A percentile compares a stretch with the other conserved stretches of the same genome.
phyloP scores from a whole-genome alignment of 2,797 vertebrate species.

The Phylloscopus collybita region DNA sequence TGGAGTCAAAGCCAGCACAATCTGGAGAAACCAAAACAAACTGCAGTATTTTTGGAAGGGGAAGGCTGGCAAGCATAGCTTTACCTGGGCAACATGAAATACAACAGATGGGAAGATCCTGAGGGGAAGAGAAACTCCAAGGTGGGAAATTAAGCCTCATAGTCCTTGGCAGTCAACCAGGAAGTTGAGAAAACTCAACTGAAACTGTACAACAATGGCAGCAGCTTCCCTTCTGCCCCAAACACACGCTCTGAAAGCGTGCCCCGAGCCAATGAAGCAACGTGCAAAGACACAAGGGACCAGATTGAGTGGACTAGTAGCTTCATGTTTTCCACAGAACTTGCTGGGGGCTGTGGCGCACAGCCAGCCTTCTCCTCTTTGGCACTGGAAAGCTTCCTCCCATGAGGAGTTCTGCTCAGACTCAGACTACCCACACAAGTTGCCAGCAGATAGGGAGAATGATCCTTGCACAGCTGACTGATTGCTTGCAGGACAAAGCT shows the following conservation, averaged over 20 bases:
- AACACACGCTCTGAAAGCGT: accelerated
- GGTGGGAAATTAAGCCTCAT: conserved; percentile 35
- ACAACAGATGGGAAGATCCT: conserved; percentile 65
- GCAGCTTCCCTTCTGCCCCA: neutral
- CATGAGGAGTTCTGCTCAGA: neutral
- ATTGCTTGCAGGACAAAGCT: neutral
- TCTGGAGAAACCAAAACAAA: conserved; percentile 62
- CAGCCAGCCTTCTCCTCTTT: neutral
- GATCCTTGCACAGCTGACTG: neutral
- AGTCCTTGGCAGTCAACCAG: conserved; percentile 41
- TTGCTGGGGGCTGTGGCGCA: neutral
- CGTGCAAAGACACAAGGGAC: neutral
- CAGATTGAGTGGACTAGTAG: neutral
- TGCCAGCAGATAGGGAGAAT: neutral
- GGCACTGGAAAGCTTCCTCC: neutral
- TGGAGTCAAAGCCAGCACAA: conserved; percentile 44
- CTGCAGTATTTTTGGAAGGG: conserved; percentile 46
- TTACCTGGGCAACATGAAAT: conserved; percentile 57
- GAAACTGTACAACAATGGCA: neutral
- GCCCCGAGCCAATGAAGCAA: neutral
- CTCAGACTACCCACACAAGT: neutral
- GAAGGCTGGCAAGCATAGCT: conserved; percentile 39
- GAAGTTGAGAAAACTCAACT: conserved; percentile 22
- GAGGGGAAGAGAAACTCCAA: neutral
- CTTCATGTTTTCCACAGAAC: neutral